phyloP scores from a whole-genome alignment of 1,140 invertebrate genomes.

The Teleopsis dalmanni region DNA sequence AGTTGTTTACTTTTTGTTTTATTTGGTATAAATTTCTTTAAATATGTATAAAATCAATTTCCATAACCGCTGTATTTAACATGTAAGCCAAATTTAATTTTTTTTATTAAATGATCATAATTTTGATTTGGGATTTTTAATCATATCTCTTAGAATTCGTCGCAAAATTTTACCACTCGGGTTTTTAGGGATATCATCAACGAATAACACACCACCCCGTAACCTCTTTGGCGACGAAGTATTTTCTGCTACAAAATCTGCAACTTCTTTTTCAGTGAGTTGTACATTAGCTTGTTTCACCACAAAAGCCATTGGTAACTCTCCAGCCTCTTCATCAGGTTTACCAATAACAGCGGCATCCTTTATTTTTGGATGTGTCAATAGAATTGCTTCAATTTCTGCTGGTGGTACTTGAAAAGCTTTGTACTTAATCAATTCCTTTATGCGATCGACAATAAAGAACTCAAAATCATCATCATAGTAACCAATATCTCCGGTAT shows the following conservation, averaged over 20 bases:
- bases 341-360: constrained; percentile 72
- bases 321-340: constrained; percentile 56
- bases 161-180: constrained; percentile 61
- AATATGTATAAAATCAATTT: too few relatives aligned
- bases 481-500: constrained; percentile 75
- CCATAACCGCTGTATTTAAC: too few relatives aligned
- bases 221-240: constrained; percentile 53
- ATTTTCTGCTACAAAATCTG: constrained; percentile 48
- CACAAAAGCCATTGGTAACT: constrained; percentile 60
- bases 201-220: constrained; percentile 58
- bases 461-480: constrained; percentile 62
- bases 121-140: constrained; percentile 36
- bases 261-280: constrained; percentile 48
- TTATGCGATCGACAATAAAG: constrained; percentile 67
- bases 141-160: constrained; percentile 46
- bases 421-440: constrained; percentile 76
- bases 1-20: too few relatives aligned
- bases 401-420: constrained; percentile 73
- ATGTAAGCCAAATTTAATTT: too few relatives aligned
- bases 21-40: too few relatives aligned
- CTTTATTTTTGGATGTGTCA: constrained; percentile 57
- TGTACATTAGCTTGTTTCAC: constrained; percentile 47
- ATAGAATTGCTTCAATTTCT: constrained; percentile 68
- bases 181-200: constrained; percentile 60
- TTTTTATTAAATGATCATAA: too few relatives aligned